Evolutionary conservation across 1,140 invertebrate genomes (phyloP), one percentile per base, ranked within the genome.

Genomic region (Pachyrhynchus sulphureomaculatus): DNA sequence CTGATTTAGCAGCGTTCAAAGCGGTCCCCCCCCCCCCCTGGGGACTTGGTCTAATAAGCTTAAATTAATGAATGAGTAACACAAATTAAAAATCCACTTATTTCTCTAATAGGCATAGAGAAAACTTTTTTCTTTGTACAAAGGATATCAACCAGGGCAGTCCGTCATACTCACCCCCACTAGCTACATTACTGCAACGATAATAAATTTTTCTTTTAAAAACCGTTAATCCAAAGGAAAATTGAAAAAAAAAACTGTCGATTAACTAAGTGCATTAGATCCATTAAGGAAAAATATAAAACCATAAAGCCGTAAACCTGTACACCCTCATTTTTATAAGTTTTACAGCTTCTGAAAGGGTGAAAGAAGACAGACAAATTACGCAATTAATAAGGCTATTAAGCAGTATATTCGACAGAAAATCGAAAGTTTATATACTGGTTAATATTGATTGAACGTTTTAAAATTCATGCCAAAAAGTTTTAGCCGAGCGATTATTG

Each of bases 341-440:
- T 44, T 44, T 44, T 2, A 44, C 41, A 44, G 41, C 17, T 44
- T 44, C 15, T 8, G 20, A 44, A 44, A 23, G 41, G 41, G 41
- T 23, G 41, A 44, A 20, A 23, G 20, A 44, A 44, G 41, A 44
- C 41, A 44, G 41, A 44, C 41, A 44, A 44, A 44, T 44, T 44
- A 44, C 41, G 15, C 41, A 6, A 44, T 44, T 44, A 44, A 44
- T 44, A 18, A 44, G 41, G 41, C 21, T 44, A 44, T 18, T 44
- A 44, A 44, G 21, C 15, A 44, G 15, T 18, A 9, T 23, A 44
- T 12, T 20, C 17, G 41, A 44, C 41, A 23, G 15, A 21, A 44
- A 44, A 44, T 44, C 41, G 41, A 44, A 20, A 6, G 2, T 20
- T 44, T 44, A 18, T n/a, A 6, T 15, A 15, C 20, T 3, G 10